These are phyloP conservation scores for Rhagophthalmus giganteus DNA, from an alignment of 2,888 invertebrate genomes.

Conservation along the genomic window DNA sequence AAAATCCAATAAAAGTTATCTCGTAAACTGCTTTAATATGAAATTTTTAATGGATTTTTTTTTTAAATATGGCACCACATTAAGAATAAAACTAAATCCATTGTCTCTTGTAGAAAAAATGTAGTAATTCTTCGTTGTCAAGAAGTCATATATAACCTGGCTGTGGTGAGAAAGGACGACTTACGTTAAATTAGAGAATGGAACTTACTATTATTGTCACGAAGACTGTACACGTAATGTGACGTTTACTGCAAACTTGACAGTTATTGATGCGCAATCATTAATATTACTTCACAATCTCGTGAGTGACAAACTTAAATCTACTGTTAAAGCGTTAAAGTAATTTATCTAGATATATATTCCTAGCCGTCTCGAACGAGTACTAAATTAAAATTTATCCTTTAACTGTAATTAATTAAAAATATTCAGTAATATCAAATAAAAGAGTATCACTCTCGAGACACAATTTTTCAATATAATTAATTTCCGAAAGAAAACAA, in stretches of 20 bases:
- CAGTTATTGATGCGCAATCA: slow-evolving; percentile 11
- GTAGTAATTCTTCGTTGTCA: not conserved
- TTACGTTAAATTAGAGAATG: slow-evolving; percentile 2
- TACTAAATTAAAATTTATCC: not conserved
- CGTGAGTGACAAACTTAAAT: not conserved
- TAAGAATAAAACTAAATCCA: too few species aligned
- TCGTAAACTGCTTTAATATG: not conserved
- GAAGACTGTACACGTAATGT: slow-evolving; percentile 9
- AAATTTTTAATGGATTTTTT: too few species aligned
- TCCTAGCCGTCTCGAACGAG: not conserved
- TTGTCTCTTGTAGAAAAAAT: not conserved
- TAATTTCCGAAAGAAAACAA: slow-evolving; percentile 1
- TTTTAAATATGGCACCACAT: too few species aligned
- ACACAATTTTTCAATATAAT: slow-evolving; percentile 1
- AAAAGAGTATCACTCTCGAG: not conserved
- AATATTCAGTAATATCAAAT: not conserved
- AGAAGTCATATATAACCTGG: not conserved
- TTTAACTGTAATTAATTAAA: not conserved
- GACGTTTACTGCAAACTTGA: slow-evolving; percentile 6
- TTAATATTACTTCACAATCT: slow-evolving; percentile 10
- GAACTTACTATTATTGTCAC: slow-evolving; percentile 13
- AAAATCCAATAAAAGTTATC: too few species aligned
- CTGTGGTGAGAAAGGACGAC: not conserved
- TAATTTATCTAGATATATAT: not conserved
- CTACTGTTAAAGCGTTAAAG: slow-evolving; percentile 1